These are phyloP conservation scores for Cepphus grylle DNA, from an alignment of 2,113 vertebrate genomes.

Conservation along the genomic window DNA sequence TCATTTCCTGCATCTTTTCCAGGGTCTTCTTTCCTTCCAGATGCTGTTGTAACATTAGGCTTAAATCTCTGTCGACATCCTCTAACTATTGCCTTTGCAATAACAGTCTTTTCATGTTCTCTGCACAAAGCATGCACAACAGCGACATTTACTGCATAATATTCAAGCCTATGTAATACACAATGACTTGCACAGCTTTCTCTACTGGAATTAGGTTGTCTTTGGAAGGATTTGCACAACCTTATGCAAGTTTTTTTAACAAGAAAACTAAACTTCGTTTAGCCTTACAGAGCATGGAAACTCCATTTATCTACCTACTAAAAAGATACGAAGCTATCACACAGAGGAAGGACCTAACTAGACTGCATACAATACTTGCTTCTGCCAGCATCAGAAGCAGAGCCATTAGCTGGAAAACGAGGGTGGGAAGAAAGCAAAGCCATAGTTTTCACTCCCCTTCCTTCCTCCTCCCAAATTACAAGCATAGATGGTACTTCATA, in stretches of 20 bases:
- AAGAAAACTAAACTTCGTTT: background rate
- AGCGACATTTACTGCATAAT: background rate
- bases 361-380: background rate
- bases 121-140: constrained; percentile 27
- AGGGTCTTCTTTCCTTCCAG: constrained; percentile 32
- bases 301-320: background rate
- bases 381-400: background rate
- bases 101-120: background rate
- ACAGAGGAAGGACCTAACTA: background rate
- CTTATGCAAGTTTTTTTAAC: background rate
- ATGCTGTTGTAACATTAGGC: constrained; percentile 2
- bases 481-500: background rate
- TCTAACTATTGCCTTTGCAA: background rate
- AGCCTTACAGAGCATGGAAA: background rate
- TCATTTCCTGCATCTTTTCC: background rate
- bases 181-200: background rate
- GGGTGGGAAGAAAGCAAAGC: background rate
- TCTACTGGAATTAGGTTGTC: background rate
- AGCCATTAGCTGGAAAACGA: background rate
- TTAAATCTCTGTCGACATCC: constrained; percentile 42
- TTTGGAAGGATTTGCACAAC: background rate
- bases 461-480: background rate
- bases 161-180: background rate
- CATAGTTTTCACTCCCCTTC: background rate
- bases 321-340: background rate